A percentile compares a stretch with the other conserved stretches of the same genome.
phyloP scores from a whole-genome alignment of 1,140 invertebrate genomes.

The Fopius arisanus region DNA sequence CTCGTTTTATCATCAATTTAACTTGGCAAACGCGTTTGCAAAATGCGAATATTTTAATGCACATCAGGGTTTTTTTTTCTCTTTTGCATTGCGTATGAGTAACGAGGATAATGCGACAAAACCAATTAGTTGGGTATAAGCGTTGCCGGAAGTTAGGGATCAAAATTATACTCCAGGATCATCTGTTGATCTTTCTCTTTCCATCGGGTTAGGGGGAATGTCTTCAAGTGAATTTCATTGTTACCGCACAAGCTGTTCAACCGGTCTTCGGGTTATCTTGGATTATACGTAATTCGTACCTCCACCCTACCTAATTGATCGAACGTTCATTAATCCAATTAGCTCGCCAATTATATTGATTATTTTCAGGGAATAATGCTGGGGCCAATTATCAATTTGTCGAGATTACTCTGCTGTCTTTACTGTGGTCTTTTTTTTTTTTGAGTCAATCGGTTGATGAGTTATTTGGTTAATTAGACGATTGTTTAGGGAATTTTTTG shows the following conservation, averaged over 20 bases:
- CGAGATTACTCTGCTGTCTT: neutral
- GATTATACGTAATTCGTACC: neutral
- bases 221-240: neutral
- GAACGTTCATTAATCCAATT: constrained; percentile 1
- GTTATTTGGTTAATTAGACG: no score
- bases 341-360: neutral
- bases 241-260: neutral
- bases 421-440: no score
- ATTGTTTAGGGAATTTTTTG: no score
- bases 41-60: neutral
- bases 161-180: neutral
- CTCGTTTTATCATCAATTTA: neutral
- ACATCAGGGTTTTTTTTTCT: no score
- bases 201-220: neutral
- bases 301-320: neutral
- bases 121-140: neutral
- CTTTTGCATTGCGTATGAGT: neutral
- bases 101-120: neutral
- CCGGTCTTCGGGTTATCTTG: neutral
- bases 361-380: neutral
- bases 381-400: neutral
- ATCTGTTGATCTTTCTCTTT: neutral
- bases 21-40: neutral
- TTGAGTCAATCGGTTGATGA: no score
- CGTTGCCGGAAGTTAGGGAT: neutral